phyloP scores from a whole-genome alignment of 2,888 invertebrate species.

The Rhopalosiphum nymphaeae region DNA sequence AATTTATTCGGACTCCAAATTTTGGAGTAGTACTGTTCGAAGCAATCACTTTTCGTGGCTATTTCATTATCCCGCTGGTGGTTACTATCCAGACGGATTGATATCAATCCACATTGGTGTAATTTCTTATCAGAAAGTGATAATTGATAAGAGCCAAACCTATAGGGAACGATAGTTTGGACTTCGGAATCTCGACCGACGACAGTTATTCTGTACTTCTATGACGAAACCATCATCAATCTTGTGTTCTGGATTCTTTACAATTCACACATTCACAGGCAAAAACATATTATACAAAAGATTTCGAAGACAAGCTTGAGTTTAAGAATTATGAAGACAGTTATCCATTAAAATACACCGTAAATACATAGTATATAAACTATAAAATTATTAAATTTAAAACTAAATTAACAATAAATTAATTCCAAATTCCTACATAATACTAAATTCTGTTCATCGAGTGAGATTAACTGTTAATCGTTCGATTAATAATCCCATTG shows the following conservation, averaged over 20 bases:
- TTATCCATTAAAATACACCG: background rate
- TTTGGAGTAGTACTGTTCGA: too few species aligned
- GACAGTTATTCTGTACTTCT: background rate
- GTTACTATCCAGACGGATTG: too few species aligned
- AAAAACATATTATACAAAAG: background rate
- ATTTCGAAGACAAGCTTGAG: background rate
- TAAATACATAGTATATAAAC: background rate
- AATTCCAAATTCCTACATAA: too few species aligned
- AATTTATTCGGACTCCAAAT: too few species aligned
- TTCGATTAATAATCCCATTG: background rate
- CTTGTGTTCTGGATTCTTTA: background rate
- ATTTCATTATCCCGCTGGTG: too few species aligned
- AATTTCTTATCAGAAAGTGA: background rate
- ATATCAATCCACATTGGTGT: background rate
- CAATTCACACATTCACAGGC: background rate
- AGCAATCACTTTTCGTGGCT: too few species aligned
- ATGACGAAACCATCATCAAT: background rate
- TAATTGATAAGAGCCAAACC: background rate
- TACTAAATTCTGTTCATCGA: background rate
- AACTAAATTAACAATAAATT: background rate
- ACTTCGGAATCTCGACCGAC: background rate
- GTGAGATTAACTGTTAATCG: background rate
- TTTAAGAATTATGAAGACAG: background rate
- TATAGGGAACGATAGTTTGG: background rate
- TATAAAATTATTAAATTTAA: background rate